These are phyloP conservation scores for Lanistes nyassanus DNA, from an alignment of 1,140 invertebrate species.

Conservation along the genomic window DNA sequence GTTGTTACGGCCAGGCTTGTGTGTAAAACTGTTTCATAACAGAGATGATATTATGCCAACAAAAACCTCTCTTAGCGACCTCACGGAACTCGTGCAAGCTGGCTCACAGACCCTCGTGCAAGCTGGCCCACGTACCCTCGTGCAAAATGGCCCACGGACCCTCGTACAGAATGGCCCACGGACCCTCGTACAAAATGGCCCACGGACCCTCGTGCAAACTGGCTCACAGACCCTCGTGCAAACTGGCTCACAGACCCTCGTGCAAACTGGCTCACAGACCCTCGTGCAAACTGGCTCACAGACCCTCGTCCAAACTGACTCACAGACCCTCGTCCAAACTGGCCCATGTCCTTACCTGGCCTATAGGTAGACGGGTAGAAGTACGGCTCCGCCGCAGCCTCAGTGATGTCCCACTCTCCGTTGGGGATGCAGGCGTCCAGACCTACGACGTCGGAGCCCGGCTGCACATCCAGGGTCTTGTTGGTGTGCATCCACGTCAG, in stretches of 20 bases:
- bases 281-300: background rate
- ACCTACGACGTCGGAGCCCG: constrained; percentile 27
- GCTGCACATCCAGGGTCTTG: constrained; percentile 42
- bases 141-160: background rate
- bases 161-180: background rate
- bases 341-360: constrained; percentile 21
- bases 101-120: too few species aligned
- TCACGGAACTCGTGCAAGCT: too few species aligned
- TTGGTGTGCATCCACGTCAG: constrained; percentile 67
- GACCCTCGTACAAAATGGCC: background rate
- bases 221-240: background rate
- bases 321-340: background rate
- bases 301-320: background rate
- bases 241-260: background rate
- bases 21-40: too few species aligned
- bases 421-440: constrained; percentile 44
- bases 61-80: too few species aligned
- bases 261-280: background rate
- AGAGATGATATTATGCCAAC: too few species aligned
- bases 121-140: background rate
- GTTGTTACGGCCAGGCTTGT: too few species aligned
- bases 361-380: constrained; percentile 43
- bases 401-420: constrained; percentile 52
- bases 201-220: background rate
- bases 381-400: constrained; percentile 39